These are phyloP conservation scores for Amblyopsis rosae DNA, from an alignment of 2,113 vertebrate genomes.

Conservation along the genomic window DNA sequence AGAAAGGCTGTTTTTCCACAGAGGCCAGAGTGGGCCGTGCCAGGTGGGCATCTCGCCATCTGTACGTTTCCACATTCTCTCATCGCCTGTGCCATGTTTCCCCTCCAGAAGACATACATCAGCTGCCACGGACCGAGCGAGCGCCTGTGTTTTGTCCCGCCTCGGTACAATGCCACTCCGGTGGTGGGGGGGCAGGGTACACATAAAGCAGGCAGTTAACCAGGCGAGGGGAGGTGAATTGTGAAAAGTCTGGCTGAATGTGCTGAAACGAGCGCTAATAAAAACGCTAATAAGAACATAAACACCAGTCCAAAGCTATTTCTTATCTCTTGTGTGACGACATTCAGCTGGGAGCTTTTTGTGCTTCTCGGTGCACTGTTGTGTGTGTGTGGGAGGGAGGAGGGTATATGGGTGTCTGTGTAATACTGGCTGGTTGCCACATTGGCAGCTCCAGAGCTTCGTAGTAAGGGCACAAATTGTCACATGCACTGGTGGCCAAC, in stretches of 20 bases:
- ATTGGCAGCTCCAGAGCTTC: conserved; percentile 64
- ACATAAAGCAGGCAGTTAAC: too few species aligned
- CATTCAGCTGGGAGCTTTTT: conserved; percentile 1
- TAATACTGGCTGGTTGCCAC: conserved; percentile 54
- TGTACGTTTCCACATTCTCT: conserved; percentile 63
- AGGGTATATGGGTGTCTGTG: conserved; percentile 14
- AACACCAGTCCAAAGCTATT: conserved; percentile 27
- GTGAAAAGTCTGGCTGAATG: conserved; percentile 23
- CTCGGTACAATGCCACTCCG: conserved; percentile 65
- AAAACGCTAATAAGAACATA: conserved; percentile 24
- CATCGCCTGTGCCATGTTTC: conserved; percentile 63
- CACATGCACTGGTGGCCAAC: conserved; percentile 71
- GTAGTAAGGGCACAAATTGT: conserved; percentile 72
- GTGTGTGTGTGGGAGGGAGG: not conserved
- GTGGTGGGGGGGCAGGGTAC: conserved; percentile 24
- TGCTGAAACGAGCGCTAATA: conserved; percentile 30
- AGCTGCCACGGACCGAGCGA: conserved; percentile 37
- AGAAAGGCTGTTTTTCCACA: conserved; percentile 66
- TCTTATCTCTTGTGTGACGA: conserved; percentile 28
- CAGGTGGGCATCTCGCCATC: conserved; percentile 59
- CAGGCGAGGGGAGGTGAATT: not conserved
- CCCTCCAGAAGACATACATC: conserved; percentile 65
- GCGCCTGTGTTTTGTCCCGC: conserved; percentile 30
- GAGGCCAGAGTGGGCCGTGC: conserved; percentile 57
- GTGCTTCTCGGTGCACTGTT: conserved; percentile 28